These are phyloP conservation scores for Acanthurus lineatus DNA, from an alignment of 2,797 vertebrate species.

Conservation along the genomic window DNA sequence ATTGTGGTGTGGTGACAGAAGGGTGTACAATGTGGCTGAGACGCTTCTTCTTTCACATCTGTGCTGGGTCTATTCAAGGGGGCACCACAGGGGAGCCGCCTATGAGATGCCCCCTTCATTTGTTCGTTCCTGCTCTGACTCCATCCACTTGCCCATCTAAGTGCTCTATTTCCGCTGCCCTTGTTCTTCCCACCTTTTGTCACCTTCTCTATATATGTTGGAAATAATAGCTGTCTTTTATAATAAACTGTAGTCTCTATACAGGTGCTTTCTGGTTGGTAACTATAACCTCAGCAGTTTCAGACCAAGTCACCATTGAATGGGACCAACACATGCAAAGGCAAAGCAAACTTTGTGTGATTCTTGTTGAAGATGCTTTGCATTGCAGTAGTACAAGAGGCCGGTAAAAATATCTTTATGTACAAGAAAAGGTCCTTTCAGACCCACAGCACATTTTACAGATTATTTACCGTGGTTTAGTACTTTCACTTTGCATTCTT, in stretches of 20 bases:
- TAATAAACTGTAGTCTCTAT: slow-evolving; percentile 26
- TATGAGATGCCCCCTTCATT: slow-evolving; percentile 73
- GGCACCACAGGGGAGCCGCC: slow-evolving; percentile 68
- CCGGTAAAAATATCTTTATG: background rate
- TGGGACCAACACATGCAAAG: background rate
- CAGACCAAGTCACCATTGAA: slow-evolving; percentile 4
- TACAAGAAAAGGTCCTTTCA: background rate
- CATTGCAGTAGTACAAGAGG: background rate
- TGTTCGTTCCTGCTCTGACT: slow-evolving; percentile 61
- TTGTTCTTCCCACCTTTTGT: slow-evolving; percentile 54
- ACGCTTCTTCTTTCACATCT: slow-evolving; percentile 78
- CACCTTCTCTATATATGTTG: slow-evolving; percentile 19
- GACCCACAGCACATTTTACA: background rate
- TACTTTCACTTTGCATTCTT: background rate
- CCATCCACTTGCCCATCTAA: slow-evolving; percentile 60
- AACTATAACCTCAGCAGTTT: slow-evolving; percentile 4
- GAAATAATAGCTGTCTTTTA: slow-evolving; percentile 55
- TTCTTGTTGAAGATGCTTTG: background rate
- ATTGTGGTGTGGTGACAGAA: slow-evolving; percentile 69
- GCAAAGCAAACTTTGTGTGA: slow-evolving; percentile 5
- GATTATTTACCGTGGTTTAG: background rate
- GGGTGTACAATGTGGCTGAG: slow-evolving; percentile 74
- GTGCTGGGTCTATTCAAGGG: slow-evolving; percentile 75
- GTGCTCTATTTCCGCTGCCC: slow-evolving; percentile 57
- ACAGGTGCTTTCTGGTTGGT: slow-evolving; percentile 30